Evolutionary conservation across 2,113 vertebrate species (phyloP).

Genomic region (Arothron firmamentum): DNA sequence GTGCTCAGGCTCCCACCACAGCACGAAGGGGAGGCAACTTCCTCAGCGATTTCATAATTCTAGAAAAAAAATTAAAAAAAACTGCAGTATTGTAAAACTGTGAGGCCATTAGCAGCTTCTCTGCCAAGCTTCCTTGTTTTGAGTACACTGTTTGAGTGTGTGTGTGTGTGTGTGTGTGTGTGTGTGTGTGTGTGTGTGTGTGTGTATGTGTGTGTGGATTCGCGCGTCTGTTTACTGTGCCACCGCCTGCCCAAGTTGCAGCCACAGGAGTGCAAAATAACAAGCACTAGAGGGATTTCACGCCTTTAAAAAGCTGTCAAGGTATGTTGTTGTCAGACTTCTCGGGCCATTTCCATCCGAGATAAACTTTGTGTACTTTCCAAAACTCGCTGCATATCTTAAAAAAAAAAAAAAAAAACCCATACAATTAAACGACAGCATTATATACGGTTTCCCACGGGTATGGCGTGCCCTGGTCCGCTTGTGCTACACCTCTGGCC

Average conservation of each 20-base stretch:
- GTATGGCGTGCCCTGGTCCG: slow-evolving; percentile 57
- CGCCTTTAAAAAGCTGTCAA: slow-evolving; percentile 62
- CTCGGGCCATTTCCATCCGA: slow-evolving; percentile 58
- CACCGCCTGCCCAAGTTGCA: slow-evolving; percentile 57
- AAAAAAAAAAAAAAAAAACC: slow-evolving; percentile 39
- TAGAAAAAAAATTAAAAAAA: slow-evolving; percentile 10
- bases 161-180: slow-evolving; percentile 12
- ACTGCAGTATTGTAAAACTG: slow-evolving; percentile 13
- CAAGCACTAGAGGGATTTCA: slow-evolving; percentile 79
- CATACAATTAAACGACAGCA: slow-evolving; percentile 63
- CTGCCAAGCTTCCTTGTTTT: slow-evolving; percentile 41
- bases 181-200: slow-evolving; percentile 23
- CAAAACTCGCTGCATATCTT: slow-evolving; percentile 28
- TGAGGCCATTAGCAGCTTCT: slow-evolving; percentile 68
- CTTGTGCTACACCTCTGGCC: slow-evolving; percentile 65
- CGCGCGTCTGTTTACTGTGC: slow-evolving; percentile 58
- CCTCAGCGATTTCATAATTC: slow-evolving; percentile 25
- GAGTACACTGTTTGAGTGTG: slow-evolving; percentile 28
- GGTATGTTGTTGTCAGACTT: slow-evolving; percentile 61
- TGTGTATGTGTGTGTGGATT: slow-evolving; percentile 31
- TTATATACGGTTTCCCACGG: slow-evolving; percentile 70
- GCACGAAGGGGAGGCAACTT: slow-evolving; percentile 4
- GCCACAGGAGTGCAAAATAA: slow-evolving; percentile 81
- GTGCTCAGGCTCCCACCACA: slow-evolving; percentile 25
- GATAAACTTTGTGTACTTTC: slow-evolving; percentile 62